Base-by-base conservation (phyloP, 2,888 invertebrate genomes). In the Hirtodrosophila trivittata region DNA sequence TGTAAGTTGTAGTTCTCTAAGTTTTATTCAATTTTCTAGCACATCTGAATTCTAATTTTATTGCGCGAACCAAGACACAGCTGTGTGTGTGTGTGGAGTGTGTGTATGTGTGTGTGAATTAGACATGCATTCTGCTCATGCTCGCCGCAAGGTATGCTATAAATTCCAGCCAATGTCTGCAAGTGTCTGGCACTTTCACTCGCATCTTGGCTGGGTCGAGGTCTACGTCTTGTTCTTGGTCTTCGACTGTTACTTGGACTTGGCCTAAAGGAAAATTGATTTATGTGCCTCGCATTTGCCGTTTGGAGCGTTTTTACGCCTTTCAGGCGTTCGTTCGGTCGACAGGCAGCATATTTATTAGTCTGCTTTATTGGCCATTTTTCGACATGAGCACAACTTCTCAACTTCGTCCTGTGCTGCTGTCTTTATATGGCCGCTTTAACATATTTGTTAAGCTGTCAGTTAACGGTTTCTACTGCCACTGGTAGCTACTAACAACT, bases 1-100 rank as follows among this genome's bases (percentile, higher is more conserved):
- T 84, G 92, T 94, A 87, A 90, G 90, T 88, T 49, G 18, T 30
- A 46, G 13, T 12, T 12, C 18, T 5, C 2, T 21, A 5, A 21
- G 7, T 6, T 9, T 54, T 49, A 78, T 82, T 74, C 54, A 74
- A 81, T 74, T 74, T 85, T 47, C 43, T 45, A 47, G 54, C 60
- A 52, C 66, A 75, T 75, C 68, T 58, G 51, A 74, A 65, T 58
- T 77, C 60, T 46, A 66, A 80, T 67, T 67, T 65, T 66, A 41
- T 39, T 41, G 45, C 43, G 5, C 28, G 30, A 12, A 18, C 30
- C 7, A 16, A 35, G 16, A 41, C 12, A 13, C n/a, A 6, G 12
- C 9, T 25, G 9, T 35, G 28, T 1, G 21, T n/a, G 35, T 35
- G 30, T 12, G 8, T 28, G n/a, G n/a, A n/a, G 43, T 37, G 9